Percentiles rank a stretch among this genome's conserved stretches.
Evolutionary conservation across 2,797 vertebrate genomes (phyloP).

Genomic region (Sebastes vulpes): DNA sequence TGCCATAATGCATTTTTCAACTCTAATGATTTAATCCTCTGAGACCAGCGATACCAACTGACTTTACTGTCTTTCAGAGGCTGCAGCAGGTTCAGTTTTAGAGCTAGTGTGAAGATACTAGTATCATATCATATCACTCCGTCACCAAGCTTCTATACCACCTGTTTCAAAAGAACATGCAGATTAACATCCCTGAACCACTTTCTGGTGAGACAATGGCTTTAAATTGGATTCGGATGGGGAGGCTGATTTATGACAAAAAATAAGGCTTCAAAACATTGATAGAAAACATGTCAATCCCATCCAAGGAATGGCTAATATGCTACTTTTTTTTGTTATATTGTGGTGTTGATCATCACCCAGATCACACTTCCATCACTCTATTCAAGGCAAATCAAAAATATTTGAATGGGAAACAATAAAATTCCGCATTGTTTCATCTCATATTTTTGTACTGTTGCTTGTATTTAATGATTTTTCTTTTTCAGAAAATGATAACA

Average conservation of each 20-base stretch:
- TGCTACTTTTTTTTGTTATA: background rate
- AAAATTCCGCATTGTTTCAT: background rate
- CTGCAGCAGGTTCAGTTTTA: background rate
- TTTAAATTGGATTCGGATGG: background rate
- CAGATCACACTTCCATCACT: background rate
- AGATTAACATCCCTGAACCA: background rate
- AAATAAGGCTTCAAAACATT: background rate
- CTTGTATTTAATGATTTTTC: background rate
- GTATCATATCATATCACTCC: background rate
- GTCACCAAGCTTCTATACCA: background rate
- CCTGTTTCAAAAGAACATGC: background rate
- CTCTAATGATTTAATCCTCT: no score
- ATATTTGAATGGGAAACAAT: background rate
- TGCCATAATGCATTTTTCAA: no score
- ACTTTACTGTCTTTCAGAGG: background rate
- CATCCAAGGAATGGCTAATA: background rate
- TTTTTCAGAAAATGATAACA: background rate
- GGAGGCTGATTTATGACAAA: background rate
- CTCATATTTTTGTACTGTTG: background rate
- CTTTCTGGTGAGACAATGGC: background rate
- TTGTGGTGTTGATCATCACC: background rate
- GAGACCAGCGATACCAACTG: fast-evolving
- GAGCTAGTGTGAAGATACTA: no score
- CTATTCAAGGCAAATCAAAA: background rate
- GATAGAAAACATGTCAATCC: background rate